Evolutionary conservation across 1,140 invertebrate genomes (phyloP), one percentile per base, ranked within the genome.

Genomic region (Triops cancriformis): DNA sequence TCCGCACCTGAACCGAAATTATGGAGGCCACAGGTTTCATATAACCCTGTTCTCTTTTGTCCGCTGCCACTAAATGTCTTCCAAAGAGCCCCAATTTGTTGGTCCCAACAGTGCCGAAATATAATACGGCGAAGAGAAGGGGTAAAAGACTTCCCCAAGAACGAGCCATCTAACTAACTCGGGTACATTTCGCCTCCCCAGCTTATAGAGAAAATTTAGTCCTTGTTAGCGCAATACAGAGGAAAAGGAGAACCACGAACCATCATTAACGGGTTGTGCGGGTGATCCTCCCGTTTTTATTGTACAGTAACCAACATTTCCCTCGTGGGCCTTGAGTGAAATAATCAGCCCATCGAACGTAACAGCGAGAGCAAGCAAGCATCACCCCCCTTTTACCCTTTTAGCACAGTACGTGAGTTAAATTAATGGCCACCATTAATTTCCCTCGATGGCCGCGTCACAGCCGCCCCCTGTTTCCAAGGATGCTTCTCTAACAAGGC

Each of bases 51-150:
- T 37, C 31, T 2, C 51, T 64, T 64, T 64, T 64, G 51, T 64
- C 18, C 51, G 10, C 51, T 6, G 18, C 18, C 51, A 1, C 51
- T 64, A 64, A 64, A 64, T 64, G 51, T 64, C 51, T 64, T 64
- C 51, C 51, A 64, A 64, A 64, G 10, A 64, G 51, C 51, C 51
- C 31, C 51, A 64, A 64, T 64, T 64, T 64, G 51, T 64, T 64
- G 51, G 51, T 64, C 51, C 51, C 51, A 64, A 64, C 51, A 64
- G 51, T 64, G 51, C 51, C 14, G 51, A 64, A 64, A 64, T 18
- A 64, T 64, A 64, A 64, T 64, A 64, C 51, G 51, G 51, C 6
- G 31, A 37, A 37, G 31, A 37, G 31, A 37, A 64, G 51, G 51
- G 51, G 51, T 64, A 64, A 64, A 64, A 64, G 51, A 10, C 6